Conservation (phyloP, 2,888 invertebrate species). For the Elegia similella region DNA sequence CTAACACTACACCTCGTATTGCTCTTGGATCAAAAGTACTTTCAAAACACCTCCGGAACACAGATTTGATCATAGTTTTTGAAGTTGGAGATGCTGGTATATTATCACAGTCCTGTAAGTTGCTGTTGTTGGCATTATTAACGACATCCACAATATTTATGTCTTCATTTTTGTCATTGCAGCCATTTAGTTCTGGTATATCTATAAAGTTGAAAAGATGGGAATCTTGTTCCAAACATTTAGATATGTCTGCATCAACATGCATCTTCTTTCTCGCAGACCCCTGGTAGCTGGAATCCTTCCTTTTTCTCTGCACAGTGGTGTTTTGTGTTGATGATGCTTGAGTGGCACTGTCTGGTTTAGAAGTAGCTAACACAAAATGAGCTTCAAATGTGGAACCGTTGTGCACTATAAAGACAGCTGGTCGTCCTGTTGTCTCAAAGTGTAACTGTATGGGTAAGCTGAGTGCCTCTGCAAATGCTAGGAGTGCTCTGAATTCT, state of each 20-base stretch:
- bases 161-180: constrained; percentile 26
- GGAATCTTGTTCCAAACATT: constrained; percentile 72
- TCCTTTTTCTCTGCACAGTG: constrained; percentile 53
- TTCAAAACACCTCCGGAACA: constrained; percentile 89
- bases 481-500: constrained; percentile 89
- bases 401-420: constrained; percentile 88
- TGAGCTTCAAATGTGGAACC: constrained; percentile 88
- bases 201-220: constrained; percentile 74
- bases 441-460: constrained; percentile 87
- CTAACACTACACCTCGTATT: constrained; percentile 82
- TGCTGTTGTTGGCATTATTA: constrained; percentile 30
- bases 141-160: constrained; percentile 26
- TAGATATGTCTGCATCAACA: constrained; percentile 58
- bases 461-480: constrained; percentile 88
- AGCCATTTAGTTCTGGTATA: constrained; percentile 45
- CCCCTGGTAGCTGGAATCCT: constrained; percentile 38
- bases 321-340: constrained; percentile 64
- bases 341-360: constrained; percentile 75
- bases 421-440: constrained; percentile 89
- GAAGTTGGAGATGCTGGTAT: constrained; percentile 83
- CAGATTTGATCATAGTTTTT: constrained; percentile 80
- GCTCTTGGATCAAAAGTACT: constrained; percentile 85
- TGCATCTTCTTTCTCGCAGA: constrained; percentile 64
- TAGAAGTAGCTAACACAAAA: constrained; percentile 90
- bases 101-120: constrained; percentile 63